Evolutionary conservation across 2,113 vertebrate species (phyloP).

Genomic region (Caranx ignobilis): DNA sequence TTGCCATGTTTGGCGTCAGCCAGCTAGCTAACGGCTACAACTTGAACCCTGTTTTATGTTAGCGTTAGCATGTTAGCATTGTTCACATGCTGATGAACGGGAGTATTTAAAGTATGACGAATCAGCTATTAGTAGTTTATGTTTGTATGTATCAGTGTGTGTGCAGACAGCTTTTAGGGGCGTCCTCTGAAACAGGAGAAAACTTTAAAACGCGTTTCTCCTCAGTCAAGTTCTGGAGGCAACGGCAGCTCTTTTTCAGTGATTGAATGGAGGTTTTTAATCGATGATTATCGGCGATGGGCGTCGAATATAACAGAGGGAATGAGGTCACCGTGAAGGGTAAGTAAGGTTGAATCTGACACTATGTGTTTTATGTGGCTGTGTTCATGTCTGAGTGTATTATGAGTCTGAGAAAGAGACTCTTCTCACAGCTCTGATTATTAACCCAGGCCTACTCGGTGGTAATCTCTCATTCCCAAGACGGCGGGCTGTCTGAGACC

Average conservation of each 20-base stretch:
- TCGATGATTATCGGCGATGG: not conserved
- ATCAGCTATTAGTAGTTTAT: not conserved
- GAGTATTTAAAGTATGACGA: not conserved
- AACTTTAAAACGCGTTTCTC: not conserved
- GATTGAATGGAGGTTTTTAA: not conserved
- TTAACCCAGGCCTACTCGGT: too few relatives aligned
- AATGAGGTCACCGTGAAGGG: not conserved
- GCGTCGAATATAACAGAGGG: not conserved
- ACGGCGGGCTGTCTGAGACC: too few relatives aligned
- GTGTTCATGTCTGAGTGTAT: not conserved
- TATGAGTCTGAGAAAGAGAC: too few relatives aligned
- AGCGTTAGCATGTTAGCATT: too few relatives aligned
- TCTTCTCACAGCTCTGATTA: too few relatives aligned
- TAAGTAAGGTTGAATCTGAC: not conserved
- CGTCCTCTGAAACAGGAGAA: not conserved
- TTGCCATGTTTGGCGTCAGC: not conserved
- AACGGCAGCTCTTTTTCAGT: not conserved
- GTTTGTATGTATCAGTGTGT: not conserved
- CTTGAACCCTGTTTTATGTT: not conserved
- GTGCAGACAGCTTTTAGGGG: not conserved
- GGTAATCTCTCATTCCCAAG: too few relatives aligned
- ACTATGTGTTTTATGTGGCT: not conserved
- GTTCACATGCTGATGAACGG: not conserved
- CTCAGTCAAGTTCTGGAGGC: not conserved
- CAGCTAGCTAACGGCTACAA: not conserved